Conservation (phyloP, 1,140 invertebrate genomes). For the Trissolcus basalis region DNA sequence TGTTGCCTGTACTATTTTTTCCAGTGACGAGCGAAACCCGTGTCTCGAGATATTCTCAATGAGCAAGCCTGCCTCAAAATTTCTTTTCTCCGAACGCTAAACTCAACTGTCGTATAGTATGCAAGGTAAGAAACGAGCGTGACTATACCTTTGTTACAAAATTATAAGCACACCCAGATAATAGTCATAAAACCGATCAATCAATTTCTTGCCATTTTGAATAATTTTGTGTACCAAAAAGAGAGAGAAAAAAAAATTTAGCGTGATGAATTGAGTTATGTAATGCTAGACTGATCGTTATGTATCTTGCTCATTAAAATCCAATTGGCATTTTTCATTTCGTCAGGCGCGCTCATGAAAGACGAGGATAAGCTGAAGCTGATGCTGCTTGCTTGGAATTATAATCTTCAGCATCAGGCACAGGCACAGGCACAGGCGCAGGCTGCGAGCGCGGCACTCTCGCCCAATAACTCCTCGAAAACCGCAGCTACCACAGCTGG, state of each 20-base stretch:
- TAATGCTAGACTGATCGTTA: too few relatives aligned
- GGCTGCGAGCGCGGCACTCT: constrained; percentile 71
- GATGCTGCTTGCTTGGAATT: constrained; percentile 90
- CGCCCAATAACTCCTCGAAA: constrained; percentile 74
- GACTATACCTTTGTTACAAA: constrained; percentile 19
- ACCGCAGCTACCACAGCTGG: constrained; percentile 74
- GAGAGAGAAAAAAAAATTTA: too few relatives aligned
- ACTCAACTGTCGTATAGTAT: constrained; percentile 55
- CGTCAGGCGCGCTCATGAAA: constrained; percentile 81
- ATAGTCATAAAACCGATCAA: too few relatives aligned
- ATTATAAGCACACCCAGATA: not conserved
- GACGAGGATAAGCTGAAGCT: constrained; percentile 89
- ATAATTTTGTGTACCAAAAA: too few relatives aligned
- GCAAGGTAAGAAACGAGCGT: constrained; percentile 56
- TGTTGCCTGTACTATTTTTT: constrained; percentile 59
- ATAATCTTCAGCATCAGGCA: constrained; percentile 81
- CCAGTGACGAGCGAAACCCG: constrained; percentile 58
- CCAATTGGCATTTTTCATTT: constrained; percentile 72
- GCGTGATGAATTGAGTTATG: too few relatives aligned
- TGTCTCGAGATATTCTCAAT: constrained; percentile 60
- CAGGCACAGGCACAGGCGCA: constrained; percentile 76
- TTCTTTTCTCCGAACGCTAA: constrained; percentile 55
- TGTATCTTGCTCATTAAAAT: constrained; percentile 28
- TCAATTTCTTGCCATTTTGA: too few relatives aligned
- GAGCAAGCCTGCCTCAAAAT: constrained; percentile 65